Evolutionary conservation across 2,113 vertebrate species (phyloP).

Genomic region (Amphiprion ocellaris): DNA sequence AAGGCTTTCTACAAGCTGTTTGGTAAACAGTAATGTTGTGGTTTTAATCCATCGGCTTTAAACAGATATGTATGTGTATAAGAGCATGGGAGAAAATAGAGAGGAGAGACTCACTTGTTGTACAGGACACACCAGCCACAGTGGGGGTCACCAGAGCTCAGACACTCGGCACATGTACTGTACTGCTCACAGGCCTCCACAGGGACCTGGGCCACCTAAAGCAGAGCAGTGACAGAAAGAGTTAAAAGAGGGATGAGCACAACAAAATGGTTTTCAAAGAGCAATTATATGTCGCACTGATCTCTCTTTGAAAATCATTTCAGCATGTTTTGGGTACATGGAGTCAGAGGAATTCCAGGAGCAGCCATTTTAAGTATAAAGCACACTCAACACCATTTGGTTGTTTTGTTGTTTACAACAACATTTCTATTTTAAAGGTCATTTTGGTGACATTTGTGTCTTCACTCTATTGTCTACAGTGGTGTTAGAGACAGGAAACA

Average conservation of each 20-base stretch:
- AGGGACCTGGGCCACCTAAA: constrained; percentile 90
- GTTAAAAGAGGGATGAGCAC: not conserved
- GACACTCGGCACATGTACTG: constrained; percentile 89
- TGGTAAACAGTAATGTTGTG: constrained; percentile 29
- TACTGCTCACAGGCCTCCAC: constrained; percentile 96
- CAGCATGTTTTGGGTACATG: not conserved
- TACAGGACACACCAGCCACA: constrained; percentile 97
- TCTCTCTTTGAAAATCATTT: not conserved
- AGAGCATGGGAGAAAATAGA: constrained; percentile 20
- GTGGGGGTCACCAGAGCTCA: constrained; percentile 94
- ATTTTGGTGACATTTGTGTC: too few relatives aligned
- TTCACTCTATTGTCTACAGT: too few relatives aligned
- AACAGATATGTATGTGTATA: constrained; percentile 1
- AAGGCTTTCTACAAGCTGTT: constrained; percentile 28
- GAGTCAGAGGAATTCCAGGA: not conserved
- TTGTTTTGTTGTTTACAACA: too few relatives aligned
- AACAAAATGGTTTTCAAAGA: not conserved
- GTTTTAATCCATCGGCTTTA: constrained; percentile 46
- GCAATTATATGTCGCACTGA: not conserved
- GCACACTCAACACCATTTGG: too few relatives aligned
- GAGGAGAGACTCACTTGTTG: constrained; percentile 89
- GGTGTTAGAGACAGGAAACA: too few relatives aligned
- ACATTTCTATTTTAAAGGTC: too few relatives aligned
- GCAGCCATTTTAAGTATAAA: too few relatives aligned
- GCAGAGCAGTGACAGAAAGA: constrained; percentile 2